phyloP scores from a whole-genome alignment of 2,113 vertebrate species.

The Galeopterus variegatus region DNA sequence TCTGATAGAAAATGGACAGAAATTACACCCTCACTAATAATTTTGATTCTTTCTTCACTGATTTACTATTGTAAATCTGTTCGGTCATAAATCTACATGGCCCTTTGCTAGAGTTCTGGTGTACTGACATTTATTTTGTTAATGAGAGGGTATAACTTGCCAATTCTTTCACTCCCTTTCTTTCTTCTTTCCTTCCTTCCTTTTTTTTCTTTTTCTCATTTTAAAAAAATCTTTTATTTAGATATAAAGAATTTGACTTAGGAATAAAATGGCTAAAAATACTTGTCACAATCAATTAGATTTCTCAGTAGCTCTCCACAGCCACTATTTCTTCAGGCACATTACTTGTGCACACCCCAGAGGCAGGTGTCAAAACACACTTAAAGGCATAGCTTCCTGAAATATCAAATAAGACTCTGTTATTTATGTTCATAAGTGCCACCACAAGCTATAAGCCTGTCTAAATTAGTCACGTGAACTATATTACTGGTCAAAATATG shows the following conservation, averaged over 20 bases:
- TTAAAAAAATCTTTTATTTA: neutral
- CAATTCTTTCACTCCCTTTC: neutral
- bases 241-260: conserved; percentile 52
- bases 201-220: neutral
- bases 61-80: neutral
- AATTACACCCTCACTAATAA: neutral
- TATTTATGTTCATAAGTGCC: conserved; percentile 26
- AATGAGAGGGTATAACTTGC: neutral
- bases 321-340: conserved; percentile 32
- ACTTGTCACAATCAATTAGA: conserved; percentile 65
- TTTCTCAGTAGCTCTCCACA: conserved; percentile 44
- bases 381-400: conserved; percentile 58
- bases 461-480: neutral
- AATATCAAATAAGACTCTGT: conserved; percentile 64
- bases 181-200: too few relatives aligned
- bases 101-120: neutral
- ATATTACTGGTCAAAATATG: neutral
- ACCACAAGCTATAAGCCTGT: conserved; percentile 29
- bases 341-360: neutral
- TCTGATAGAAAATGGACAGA: neutral
- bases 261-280: conserved; percentile 18
- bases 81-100: neutral
- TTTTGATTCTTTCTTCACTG: conserved; percentile 18
- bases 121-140: neutral
- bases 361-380: conserved; percentile 68